phyloP scores from a whole-genome alignment of 2,888 invertebrate genomes.

The Elaeidobius kamerunicus region DNA sequence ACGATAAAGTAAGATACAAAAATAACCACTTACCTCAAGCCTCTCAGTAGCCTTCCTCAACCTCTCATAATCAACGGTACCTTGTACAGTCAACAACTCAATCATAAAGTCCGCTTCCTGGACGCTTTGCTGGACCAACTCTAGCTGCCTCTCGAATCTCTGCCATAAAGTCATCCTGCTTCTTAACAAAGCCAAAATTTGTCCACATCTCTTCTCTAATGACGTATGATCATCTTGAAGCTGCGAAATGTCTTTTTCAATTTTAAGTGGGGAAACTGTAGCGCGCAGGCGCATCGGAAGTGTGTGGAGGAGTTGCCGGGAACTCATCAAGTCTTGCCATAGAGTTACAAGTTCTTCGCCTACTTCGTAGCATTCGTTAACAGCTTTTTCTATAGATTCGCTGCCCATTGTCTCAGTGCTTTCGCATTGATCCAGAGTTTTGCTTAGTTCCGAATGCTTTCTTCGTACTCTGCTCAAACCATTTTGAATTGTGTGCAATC shows the following conservation, averaged over 20 bases:
- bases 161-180: constrained; percentile 70
- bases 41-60: constrained; percentile 79
- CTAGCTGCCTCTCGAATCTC: constrained; percentile 73
- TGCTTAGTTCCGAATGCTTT: constrained; percentile 60
- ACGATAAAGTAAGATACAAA: background rate
- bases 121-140: constrained; percentile 76
- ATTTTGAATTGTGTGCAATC: constrained; percentile 67
- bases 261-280: constrained; percentile 64
- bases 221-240: constrained; percentile 72
- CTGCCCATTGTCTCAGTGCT: constrained; percentile 69
- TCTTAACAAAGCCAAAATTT: constrained; percentile 63
- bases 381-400: constrained; percentile 73
- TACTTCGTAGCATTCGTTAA: constrained; percentile 68
- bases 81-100: constrained; percentile 78
- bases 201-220: constrained; percentile 68
- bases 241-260: constrained; percentile 74
- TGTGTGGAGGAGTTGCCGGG: constrained; percentile 74
- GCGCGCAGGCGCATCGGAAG: constrained; percentile 72
- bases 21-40: constrained; percentile 67
- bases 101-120: constrained; percentile 87
- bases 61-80: constrained; percentile 80
- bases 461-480: constrained; percentile 68
- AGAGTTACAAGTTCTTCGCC: constrained; percentile 66
- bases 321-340: constrained; percentile 75
- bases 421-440: constrained; percentile 70